phyloP scores from a whole-genome alignment of 1,140 invertebrate genomes.

The Drosophila willistoni region DNA sequence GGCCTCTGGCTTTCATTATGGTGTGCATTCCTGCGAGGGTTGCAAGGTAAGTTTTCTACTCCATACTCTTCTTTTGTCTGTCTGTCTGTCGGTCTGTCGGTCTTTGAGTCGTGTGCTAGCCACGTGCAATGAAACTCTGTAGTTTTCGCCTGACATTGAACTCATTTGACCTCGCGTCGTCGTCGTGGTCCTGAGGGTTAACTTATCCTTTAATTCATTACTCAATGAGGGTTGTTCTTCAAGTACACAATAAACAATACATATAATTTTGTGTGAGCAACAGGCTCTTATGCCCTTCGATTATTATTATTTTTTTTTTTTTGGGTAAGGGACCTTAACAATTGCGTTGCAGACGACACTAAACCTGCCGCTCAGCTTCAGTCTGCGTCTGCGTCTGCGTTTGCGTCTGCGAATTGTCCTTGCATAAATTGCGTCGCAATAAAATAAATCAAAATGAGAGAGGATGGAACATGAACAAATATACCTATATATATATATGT shows the following conservation, averaged over 20 bases:
- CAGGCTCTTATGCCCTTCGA: constrained; percentile 31
- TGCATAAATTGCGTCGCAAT: constrained; percentile 76
- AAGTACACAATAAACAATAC: background rate
- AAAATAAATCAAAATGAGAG: constrained; percentile 72
- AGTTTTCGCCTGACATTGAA: constrained; percentile 67
- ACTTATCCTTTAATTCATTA: constrained; percentile 9
- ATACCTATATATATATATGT: background rate
- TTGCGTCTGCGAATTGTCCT: constrained; percentile 54
- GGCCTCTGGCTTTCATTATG: constrained; percentile 99
- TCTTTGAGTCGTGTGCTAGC: constrained; percentile 20
- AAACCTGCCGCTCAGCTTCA: constrained; percentile 36
- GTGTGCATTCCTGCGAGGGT: constrained; percentile 99
- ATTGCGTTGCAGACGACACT: constrained; percentile 46
- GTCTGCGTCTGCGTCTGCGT: constrained; percentile 2
- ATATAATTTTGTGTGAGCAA: constrained; percentile 6
- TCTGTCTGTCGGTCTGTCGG: background rate
- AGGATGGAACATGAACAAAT: constrained; percentile 18
- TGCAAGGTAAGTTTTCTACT: constrained; percentile 95
- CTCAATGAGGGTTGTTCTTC: constrained; percentile 13
- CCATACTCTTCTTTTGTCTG: background rate
- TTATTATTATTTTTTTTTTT: constrained; percentile 23
- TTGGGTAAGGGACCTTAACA: background rate
- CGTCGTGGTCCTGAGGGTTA: constrained; percentile 26
- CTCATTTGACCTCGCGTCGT: constrained; percentile 61
- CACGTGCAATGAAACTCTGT: constrained; percentile 32